A percentile compares a stretch with the other conserved stretches of the same genome.
Evolutionary conservation across 2,113 vertebrate genomes (phyloP).

Genomic region (human): GRCh38 chr17:66657501-66658000

Average conservation of each 20-base stretch:
- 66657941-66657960: background rate
- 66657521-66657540: background rate
- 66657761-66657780: background rate
- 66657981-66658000: too few relatives aligned
- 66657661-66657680: background rate
- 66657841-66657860: background rate
- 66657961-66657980: too few relatives aligned
- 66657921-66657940: background rate
- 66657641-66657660: fast-evolving
- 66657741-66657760: background rate
- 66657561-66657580: fast-evolving
- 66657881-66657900: background rate
- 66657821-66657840: background rate
- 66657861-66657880: background rate
- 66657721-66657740: background rate
- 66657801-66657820: background rate
- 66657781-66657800: background rate
- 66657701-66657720: fast-evolving
- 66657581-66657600: background rate
- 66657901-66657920: background rate
- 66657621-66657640: too few relatives aligned
- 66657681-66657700: fast-evolving
- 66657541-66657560: background rate
- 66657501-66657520: fast-evolving
- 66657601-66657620: background rate